Percentiles rank a stretch among this genome's conserved stretches.
Evolutionary conservation across 2,113 vertebrate genomes (phyloP).

Genomic region (Zosterops borbonicus): DNA sequence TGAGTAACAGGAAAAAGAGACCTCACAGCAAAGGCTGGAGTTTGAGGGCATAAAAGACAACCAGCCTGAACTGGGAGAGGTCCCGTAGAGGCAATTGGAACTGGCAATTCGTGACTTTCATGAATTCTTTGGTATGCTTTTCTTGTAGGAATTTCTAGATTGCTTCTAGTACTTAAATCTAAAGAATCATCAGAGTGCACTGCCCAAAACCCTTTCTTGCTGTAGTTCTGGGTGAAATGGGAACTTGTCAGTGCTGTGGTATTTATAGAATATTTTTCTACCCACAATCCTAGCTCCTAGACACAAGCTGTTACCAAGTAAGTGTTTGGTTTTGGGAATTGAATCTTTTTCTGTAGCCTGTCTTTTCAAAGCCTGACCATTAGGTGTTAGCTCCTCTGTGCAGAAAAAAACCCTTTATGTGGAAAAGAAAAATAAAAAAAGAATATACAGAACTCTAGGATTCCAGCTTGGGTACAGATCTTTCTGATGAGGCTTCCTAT

Average conservation of each 20-base stretch:
- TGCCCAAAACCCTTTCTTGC: not conserved
- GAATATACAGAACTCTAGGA: not conserved
- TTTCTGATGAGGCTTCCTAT: conserved; percentile 1
- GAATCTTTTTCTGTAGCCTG: conserved; percentile 6
- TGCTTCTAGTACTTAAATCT: not conserved
- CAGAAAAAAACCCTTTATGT: not conserved
- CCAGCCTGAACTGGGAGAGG: not conserved
- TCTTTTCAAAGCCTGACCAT: conserved; percentile 13
- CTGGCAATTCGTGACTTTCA: not conserved
- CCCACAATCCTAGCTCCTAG: conserved; percentile 43
- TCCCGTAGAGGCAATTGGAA: rapidly evolving
- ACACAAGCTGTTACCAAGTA: conserved; percentile 44
- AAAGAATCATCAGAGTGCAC: not conserved
- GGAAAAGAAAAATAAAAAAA: too few species aligned
- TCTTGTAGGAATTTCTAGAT: not conserved
- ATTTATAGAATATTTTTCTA: conserved; percentile 63
- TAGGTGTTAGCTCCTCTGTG: conserved; percentile 7
- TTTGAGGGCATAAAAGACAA: not conserved
- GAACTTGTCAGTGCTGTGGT: not conserved
- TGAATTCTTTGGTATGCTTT: not conserved
- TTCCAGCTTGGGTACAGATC: not conserved
- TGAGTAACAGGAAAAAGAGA: not conserved
- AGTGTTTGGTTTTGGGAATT: conserved; percentile 30
- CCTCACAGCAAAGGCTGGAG: not conserved
- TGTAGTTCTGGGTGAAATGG: not conserved